Conservation (phyloP, 64 coral and sea anemone genomes). For the Montipora foliosa region DNA sequence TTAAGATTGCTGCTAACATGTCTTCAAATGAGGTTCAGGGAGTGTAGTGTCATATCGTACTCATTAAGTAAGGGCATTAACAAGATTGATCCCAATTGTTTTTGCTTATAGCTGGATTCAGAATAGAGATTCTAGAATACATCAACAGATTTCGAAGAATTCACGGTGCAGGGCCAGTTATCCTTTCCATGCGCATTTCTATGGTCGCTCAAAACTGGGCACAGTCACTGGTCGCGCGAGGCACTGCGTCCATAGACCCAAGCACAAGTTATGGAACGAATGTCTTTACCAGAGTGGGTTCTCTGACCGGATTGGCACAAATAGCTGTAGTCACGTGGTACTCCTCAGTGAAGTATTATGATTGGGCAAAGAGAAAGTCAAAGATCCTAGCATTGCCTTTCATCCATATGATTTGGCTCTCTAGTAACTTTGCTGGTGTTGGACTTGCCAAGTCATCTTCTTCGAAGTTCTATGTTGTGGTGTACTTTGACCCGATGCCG, state of each 20-base stretch:
- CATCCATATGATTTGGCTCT: constrained; percentile 75
- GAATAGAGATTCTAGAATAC: constrained; percentile 50
- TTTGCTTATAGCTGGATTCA: constrained; percentile 34
- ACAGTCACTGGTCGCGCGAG: constrained; percentile 47
- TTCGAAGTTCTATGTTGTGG: constrained; percentile 63
- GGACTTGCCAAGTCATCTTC: constrained; percentile 64
- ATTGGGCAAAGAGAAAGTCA: constrained; percentile 26
- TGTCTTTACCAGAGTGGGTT: constrained; percentile 52
- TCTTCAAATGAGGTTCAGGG: background rate
- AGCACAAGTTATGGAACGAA: constrained; percentile 74
- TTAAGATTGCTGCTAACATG: background rate
- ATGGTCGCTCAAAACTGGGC: constrained; percentile 67
- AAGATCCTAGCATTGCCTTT: constrained; percentile 65
- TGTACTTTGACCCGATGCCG: constrained; percentile 60
- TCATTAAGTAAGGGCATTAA: background rate
- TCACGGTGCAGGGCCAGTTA: constrained; percentile 74
- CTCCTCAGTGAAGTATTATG: constrained; percentile 48
- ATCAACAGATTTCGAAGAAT: constrained; percentile 76
- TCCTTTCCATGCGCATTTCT: constrained; percentile 55
- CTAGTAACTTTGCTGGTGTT: constrained; percentile 64
- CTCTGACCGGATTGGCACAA: constrained; percentile 61
- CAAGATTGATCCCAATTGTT: background rate
- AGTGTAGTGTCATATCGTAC: background rate
- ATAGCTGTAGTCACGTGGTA: constrained; percentile 55
- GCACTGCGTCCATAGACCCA: constrained; percentile 64